These are phyloP conservation scores for Aleadryas rufinucha DNA, from an alignment of 2,113 vertebrate species.

Conservation along the genomic window DNA sequence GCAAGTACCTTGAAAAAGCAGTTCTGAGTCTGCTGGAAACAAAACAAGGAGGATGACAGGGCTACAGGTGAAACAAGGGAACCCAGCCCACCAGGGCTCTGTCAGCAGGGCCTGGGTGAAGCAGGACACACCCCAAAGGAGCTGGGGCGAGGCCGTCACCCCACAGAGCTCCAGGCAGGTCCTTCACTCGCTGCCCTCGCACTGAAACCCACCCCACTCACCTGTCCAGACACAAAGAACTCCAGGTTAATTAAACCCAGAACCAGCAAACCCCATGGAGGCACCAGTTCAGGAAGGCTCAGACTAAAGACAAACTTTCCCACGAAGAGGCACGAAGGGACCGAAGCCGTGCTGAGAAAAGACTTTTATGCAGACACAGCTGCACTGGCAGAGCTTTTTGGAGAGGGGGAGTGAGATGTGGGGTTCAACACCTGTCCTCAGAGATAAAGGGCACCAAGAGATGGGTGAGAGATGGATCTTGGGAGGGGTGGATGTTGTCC, in stretches of 20 bases:
- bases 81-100: neutral
- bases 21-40: neutral
- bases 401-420: neutral
- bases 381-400: neutral
- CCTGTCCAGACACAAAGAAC: neutral
- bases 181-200: neutral
- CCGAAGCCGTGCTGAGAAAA: rapidly evolving
- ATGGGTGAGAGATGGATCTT: neutral
- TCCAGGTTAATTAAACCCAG: neutral
- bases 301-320: neutral
- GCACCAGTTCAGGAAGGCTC: neutral
- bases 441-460: neutral
- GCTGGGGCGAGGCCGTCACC: rapidly evolving
- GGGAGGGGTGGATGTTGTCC: neutral
- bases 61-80: neutral
- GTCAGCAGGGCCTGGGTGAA: neutral
- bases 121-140: neutral
- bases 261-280: neutral
- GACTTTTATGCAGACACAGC: neutral
- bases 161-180: neutral
- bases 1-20: slow-evolving; percentile 9
- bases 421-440: neutral
- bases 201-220: neutral
- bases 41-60: neutral
- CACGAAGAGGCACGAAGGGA: neutral